Evolutionary conservation across 2,113 vertebrate species (phyloP).

Genomic region (Nansenia antarctica): DNA sequence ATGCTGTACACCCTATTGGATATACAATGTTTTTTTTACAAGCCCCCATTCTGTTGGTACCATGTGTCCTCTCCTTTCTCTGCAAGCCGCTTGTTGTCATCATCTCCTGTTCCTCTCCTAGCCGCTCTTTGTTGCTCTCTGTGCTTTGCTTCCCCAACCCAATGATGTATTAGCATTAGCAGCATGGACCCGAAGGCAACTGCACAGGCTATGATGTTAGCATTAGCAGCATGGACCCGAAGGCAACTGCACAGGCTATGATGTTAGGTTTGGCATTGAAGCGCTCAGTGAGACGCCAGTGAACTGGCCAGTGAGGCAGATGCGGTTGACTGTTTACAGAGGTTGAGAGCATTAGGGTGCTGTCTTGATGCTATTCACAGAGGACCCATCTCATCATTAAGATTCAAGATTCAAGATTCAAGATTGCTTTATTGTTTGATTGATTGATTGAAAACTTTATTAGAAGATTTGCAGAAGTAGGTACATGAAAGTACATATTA

Average conservation of each 20-base stretch:
- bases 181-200: not conserved
- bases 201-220: not conserved
- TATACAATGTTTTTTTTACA: too few relatives aligned
- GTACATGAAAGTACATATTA: too few relatives aligned
- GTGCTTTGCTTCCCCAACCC: too few relatives aligned
- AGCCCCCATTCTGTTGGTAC: too few relatives aligned
- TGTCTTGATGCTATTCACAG: not conserved
- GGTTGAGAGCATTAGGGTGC: not conserved
- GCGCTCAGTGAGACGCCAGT: too few relatives aligned
- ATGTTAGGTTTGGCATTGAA: not conserved
- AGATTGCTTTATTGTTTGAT: too few relatives aligned
- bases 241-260: not conserved
- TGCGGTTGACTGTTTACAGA: not conserved
- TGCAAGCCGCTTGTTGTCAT: slow-evolving; percentile 49
- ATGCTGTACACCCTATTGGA: too few relatives aligned
- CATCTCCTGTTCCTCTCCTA: not conserved
- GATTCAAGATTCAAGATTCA: too few relatives aligned
- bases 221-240: not conserved
- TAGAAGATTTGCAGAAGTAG: too few relatives aligned
- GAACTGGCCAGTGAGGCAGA: too few relatives aligned
- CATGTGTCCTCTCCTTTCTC: not conserved
- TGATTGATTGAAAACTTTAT: too few relatives aligned
- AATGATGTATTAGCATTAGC: not conserved
- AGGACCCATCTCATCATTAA: not conserved
- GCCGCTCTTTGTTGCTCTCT: not conserved